Base-by-base conservation (phyloP, 53 echinoderm and acorn worm species). In the Crossaster papposus region DNA sequence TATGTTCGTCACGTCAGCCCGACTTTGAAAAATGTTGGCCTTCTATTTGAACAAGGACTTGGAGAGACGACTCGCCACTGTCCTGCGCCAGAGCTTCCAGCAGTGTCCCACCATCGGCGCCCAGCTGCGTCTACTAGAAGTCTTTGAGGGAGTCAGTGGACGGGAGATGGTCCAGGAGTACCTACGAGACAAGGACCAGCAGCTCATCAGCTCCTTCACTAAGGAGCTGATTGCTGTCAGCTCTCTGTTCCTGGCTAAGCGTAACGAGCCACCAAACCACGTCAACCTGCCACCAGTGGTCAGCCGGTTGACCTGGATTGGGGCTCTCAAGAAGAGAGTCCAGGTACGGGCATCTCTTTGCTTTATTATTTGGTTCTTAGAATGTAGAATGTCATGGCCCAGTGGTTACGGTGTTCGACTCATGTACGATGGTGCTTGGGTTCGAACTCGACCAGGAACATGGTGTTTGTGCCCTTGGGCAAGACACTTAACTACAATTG, bases 71-170 rank as follows among this genome's bases (percentile, higher is more conserved):
- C 79, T 97, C 11, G 97, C 97, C 62, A 89, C 90, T n/a, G 97
- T 97, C 11, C 89, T 97, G 30, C 94, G 95, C 12, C 97, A 97
- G 89, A 95, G 97, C 81, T 97, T 97, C 91, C 91, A 94, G 88
- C 97, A 97, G 87, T 97, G 97, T 37, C 94, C 97, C 3, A 95
- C 97, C 75, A 97, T 97, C 82, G 97, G 91, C 18, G 90, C 97
- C 51, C 95, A 95, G 90, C 95, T 97, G 17, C 92, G 97, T 22
- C 89, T 97, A n/a, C 93, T 97, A 30, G 97, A 97, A 77, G 97
- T 97, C 81, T 97, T 97, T 83, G 97, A 97, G 81, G 97, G 97
- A 9, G 94, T 97, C 82, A 97, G 97, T 80, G 94, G 97, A 31
- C 90, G 97, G 3, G 97, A 97, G 90, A 94, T 97, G 94, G 97